Base-by-base conservation (phyloP, 2,113 vertebrate genomes). In the Dendropsophus ebraccatus region DNA sequence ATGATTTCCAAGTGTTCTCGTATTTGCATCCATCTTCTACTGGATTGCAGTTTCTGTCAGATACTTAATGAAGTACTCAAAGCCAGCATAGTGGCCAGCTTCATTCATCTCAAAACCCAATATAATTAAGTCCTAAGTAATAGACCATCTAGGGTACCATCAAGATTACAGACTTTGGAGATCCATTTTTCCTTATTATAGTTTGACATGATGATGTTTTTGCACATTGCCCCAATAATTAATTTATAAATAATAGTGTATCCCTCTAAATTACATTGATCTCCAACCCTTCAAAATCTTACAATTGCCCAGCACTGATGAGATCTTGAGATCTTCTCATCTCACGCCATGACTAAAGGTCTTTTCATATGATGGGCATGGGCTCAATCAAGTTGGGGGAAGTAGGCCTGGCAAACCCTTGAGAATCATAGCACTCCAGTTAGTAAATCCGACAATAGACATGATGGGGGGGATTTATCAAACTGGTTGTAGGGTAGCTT, bases 21-120 rank as follows among this genome's bases (percentile, higher is more conserved):
- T 58, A 10, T 16, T 60, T 12, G 11, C 54, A 80, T 60, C 56
- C 54, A 80, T 80, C 77, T 80, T 65, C 19, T 14, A 16, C 1
- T 16, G n/a, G 25, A 28, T 81, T 60, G 14, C 37, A 81, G 14
- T 28, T 65, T 62, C n/a, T 62, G 77, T 80, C 77, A 80, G 54
- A 14, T 13, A 45, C 21, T 62, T 80, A 58, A 80, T 80, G 37
- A 45, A 80, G 6, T 41, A 12, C 77, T 41, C 30, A 56, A 52
- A 14, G 47, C 74, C n/a, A 49, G 72, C 5, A n/a, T 14, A 74
- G 30, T 47, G 28, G 75, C 28, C 8, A 7, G 12, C 77, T 62
- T 56, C 54, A 41, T 30, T 62, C 54, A 25, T 37, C 54, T 28
- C n/a, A 62, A n/a, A 80, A 62, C 13, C 35, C 77, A 45, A 60